These are phyloP conservation scores for Orestias chungarensis DNA, from an alignment of 2,797 vertebrate species.

Conservation along the genomic window DNA sequence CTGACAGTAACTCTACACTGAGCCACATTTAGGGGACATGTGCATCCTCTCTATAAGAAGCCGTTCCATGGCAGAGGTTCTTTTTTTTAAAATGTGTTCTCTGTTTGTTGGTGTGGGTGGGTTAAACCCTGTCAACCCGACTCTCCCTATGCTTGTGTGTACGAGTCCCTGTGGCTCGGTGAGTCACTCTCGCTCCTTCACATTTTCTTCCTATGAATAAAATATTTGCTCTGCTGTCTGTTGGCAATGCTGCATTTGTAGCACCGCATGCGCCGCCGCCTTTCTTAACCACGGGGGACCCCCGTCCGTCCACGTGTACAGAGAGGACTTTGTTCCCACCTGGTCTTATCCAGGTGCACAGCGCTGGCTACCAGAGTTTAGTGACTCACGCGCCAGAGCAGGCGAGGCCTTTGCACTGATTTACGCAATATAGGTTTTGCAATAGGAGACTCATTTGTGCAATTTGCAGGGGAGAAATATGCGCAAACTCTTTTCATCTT, in stretches of 20 bases:
- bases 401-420: slow-evolving; percentile 29
- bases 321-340: slow-evolving; percentile 5
- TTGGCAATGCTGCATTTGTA: slow-evolving; percentile 59
- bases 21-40: slow-evolving; percentile 29
- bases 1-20: slow-evolving; percentile 17
- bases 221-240: slow-evolving; percentile 72
- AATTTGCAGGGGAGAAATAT: slow-evolving; percentile 14
- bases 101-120: slow-evolving; percentile 36
- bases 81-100: slow-evolving; percentile 60
- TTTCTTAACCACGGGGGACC: slow-evolving; percentile 24
- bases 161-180: slow-evolving; percentile 49
- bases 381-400: slow-evolving; percentile 18
- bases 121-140: slow-evolving; percentile 65
- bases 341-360: slow-evolving; percentile 22
- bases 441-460: slow-evolving; percentile 19
- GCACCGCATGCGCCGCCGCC: slow-evolving; percentile 29
- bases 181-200: slow-evolving; percentile 68
- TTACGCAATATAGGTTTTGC: neutral
- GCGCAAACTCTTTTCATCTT: neutral
- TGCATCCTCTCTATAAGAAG: slow-evolving; percentile 27
- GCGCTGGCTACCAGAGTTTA: slow-evolving; percentile 18
- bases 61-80: slow-evolving; percentile 35
- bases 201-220: slow-evolving; percentile 75
- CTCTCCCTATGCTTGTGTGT: slow-evolving; percentile 4
- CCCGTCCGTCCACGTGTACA: neutral